A percentile compares a stretch with the other conserved stretches of the same genome.
Conservation (phyloP, 2,888 invertebrate species). For the Lutraria lutraria region DNA sequence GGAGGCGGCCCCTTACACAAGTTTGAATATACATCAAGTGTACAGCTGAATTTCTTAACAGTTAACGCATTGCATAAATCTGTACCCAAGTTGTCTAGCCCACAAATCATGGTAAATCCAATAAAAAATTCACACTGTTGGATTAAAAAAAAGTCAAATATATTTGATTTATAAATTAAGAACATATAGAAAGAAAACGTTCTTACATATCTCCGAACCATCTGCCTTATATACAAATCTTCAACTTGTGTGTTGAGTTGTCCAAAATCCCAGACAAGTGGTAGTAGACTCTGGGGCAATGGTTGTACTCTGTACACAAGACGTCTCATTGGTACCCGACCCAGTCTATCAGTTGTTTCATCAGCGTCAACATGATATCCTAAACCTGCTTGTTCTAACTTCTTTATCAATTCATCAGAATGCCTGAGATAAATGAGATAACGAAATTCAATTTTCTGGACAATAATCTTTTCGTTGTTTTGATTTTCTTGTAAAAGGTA, state of each 20-base stretch:
- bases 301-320: conserved; percentile 42
- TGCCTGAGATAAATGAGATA: conserved; percentile 81
- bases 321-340: conserved; percentile 81
- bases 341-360: conserved; percentile 80
- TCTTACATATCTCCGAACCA: conserved; percentile 80
- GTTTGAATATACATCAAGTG: neutral
- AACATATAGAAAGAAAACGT: neutral
- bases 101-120: too few species aligned
- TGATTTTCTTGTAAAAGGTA: too few species aligned
- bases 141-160: too few species aligned
- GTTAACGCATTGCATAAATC: too few species aligned
- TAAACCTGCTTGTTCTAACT: conserved; percentile 83
- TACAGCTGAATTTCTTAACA: neutral
- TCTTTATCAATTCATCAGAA: conserved; percentile 81
- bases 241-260: conserved; percentile 81
- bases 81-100: too few species aligned
- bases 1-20: too few species aligned
- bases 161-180: neutral
- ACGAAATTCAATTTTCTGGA: too few species aligned
- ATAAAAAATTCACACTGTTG: too few species aligned
- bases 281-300: conserved; percentile 81
- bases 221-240: conserved; percentile 83
- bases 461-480: too few species aligned
- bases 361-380: conserved; percentile 84
- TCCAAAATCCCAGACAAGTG: conserved; percentile 86